Evolutionary conservation across 2,888 invertebrate genomes (phyloP), one percentile per base, ranked within the genome.

Genomic region (Amorpha juglandis): DNA sequence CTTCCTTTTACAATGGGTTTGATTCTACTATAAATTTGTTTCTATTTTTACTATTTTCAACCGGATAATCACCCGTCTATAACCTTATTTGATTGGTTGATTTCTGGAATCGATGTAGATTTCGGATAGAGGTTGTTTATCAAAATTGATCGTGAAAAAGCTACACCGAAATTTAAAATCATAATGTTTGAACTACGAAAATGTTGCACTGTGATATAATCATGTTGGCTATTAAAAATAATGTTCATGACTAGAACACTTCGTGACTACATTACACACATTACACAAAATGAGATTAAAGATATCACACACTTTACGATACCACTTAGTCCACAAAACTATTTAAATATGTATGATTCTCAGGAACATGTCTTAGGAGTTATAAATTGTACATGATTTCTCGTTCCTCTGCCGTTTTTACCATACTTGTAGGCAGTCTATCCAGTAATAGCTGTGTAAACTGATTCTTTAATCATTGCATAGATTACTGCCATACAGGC

Each of bases 401-500:
- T 42, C 19, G 58, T 58, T 58, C 19, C 12, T 38, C 12, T 42
- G 11, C 42, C 27, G 12, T 35, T 58, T 58, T 58, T 58, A 58
- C 11, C 58, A 38, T 12, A 6, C 19, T 9, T 16, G 42, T 38
- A 42, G 42, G 58, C 7, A 38, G 38, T 12, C 6, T 38, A 38
- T 42, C 58, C 38, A 58, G 55, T 4, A 45, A 47, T 16, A 53
- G 50, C 53, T 47, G 33, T n/a, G 48, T 48, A 38, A 48, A 19
- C 47, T 58, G 64, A 58, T 58, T 19, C 55, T 47, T 55, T 65
- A 65, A 58, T 65, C 55, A 58, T 47, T 38, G 55, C 55, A 65
- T 65, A 58, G 48, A 65, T 58, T 65, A 64, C 35, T 16, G 27
- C 16, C 19, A 55, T 55, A 55, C 16, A 38, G 27, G 55, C 38